These are phyloP conservation scores for Rhaphigaster nebulosa DNA, from an alignment of 2,888 invertebrate species.

Conservation along the genomic window DNA sequence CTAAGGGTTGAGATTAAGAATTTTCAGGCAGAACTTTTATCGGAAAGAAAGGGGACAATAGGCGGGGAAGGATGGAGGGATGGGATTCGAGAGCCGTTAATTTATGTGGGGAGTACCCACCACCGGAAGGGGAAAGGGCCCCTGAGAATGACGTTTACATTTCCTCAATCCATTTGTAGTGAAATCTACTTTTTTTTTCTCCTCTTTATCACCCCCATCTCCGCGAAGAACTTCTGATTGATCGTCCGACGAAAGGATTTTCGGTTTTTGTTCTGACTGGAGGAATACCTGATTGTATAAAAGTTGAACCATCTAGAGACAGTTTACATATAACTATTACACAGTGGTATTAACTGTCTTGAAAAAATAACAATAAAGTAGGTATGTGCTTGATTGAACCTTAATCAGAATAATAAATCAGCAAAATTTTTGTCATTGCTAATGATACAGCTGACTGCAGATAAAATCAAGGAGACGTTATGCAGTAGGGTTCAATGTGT, in stretches of 20 bases:
- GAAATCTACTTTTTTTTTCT: conserved; percentile 43
- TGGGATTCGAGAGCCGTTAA: conserved; percentile 34
- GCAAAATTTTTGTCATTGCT: too few relatives aligned
- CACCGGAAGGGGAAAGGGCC: background rate
- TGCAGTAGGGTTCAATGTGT: too few relatives aligned
- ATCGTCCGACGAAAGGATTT: background rate
- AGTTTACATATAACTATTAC: background rate
- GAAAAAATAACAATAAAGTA: background rate
- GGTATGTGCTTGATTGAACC: too few relatives aligned
- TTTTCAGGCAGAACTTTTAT: conserved; percentile 22
- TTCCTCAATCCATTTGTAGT: conserved; percentile 44
- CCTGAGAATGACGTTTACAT: conserved; percentile 48
- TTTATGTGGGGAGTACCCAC: conserved; percentile 37
- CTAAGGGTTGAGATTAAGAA: conserved; percentile 33
- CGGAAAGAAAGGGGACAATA: conserved; percentile 42
- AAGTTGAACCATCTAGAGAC: background rate
- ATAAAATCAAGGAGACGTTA: too few relatives aligned
- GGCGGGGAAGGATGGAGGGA: conserved; percentile 1
- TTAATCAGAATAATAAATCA: too few relatives aligned
- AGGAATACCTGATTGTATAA: background rate
- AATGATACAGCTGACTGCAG: too few relatives aligned
- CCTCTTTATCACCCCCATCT: conserved; percentile 4
- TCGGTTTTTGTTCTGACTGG: background rate
- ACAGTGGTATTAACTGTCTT: background rate
- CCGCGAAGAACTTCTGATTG: conserved; percentile 24